Evolutionary conservation across 1,140 invertebrate genomes (phyloP).

Genomic region (Aphis gossypii): DNA sequence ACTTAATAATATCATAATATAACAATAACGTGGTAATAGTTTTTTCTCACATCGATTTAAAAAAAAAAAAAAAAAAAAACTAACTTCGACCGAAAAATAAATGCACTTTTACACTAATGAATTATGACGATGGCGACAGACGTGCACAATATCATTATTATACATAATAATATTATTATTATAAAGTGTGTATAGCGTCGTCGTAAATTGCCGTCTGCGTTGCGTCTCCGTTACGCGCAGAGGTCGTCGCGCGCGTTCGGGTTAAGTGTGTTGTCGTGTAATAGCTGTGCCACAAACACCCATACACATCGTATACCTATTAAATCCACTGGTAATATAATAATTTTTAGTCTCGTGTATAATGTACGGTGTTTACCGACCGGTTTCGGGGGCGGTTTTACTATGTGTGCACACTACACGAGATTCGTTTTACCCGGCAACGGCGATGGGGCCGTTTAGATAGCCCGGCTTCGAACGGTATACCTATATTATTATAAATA

Average conservation of each 20-base stretch:
- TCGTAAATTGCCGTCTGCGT: neutral
- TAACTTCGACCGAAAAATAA: too few relatives aligned
- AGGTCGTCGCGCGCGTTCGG: neutral
- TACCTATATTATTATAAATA: neutral
- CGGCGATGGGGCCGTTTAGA: neutral
- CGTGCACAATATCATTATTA: neutral
- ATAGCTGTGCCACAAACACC: neutral
- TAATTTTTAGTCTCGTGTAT: neutral
- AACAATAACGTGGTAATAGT: too few relatives aligned
- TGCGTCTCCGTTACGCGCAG: neutral
- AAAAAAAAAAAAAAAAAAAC: too few relatives aligned
- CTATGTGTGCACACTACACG: neutral
- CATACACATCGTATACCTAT: neutral
- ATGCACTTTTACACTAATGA: neutral
- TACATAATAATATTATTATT: too few relatives aligned
- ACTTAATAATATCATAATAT: too few relatives aligned
- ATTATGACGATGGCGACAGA: neutral
- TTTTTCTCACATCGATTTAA: too few relatives aligned
- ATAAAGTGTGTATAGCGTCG: neutral
- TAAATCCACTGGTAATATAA: neutral
- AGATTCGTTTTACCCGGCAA: conserved; percentile 13
- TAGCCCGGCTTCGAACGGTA: neutral
- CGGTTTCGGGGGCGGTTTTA: conserved; percentile 18
- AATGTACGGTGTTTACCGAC: neutral
- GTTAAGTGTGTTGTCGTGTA: conserved; percentile 24